A percentile compares a stretch with the other conserved stretches of the same genome.
Conservation (phyloP, 2,113 vertebrate species). For the Dendrocopos noguchii region DNA sequence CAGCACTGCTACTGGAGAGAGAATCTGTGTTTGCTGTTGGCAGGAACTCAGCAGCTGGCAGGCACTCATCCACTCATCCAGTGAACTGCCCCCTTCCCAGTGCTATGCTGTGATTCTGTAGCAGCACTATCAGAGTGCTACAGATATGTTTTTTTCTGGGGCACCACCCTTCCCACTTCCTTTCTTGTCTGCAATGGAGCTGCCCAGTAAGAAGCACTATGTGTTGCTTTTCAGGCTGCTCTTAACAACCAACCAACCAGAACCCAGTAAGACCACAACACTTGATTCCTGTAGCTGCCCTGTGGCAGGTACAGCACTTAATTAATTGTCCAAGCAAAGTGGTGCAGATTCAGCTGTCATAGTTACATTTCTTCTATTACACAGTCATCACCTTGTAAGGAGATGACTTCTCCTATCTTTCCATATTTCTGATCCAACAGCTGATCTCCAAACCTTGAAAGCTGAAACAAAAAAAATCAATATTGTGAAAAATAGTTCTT, state of each 20-base stretch:
- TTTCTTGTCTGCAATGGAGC: not conserved
- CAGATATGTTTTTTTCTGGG: not conserved
- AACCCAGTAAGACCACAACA: not conserved
- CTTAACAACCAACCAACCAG: not conserved
- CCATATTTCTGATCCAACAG: not conserved
- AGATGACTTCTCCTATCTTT: not conserved
- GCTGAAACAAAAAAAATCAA: not conserved
- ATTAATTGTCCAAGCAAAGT: not conserved
- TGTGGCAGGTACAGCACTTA: not conserved
- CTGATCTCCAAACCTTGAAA: not conserved
- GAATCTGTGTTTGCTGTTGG: not conserved
- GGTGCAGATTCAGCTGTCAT: not conserved
- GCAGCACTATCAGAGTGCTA: not conserved
- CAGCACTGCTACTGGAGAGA: not conserved
- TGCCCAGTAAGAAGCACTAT: not conserved
- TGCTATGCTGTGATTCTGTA: rapidly evolving
- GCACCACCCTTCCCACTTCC: not conserved
- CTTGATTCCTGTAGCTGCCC: not conserved
- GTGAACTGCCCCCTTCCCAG: not conserved
- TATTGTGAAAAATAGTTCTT: not conserved
- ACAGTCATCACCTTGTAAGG: not conserved
- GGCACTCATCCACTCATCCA: not conserved
- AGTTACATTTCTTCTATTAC: not conserved
- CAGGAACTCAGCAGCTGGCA: not conserved
- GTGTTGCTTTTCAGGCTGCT: not conserved